Evolutionary conservation across 2,797 vertebrate genomes (phyloP).

Genomic region (Lerista edwardsae): DNA sequence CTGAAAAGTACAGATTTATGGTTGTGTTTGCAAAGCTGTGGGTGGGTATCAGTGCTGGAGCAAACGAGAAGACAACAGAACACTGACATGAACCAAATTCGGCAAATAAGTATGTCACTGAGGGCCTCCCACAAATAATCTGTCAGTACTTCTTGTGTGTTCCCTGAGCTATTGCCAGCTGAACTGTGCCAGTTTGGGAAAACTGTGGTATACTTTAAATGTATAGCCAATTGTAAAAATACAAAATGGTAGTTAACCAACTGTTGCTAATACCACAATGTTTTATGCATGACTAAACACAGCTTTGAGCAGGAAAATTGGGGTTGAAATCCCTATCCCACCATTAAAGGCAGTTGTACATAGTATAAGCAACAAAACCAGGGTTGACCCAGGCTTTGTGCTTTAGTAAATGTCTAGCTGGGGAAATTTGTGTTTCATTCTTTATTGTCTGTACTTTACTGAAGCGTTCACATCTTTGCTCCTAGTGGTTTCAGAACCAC

Average conservation of each 20-base stretch:
- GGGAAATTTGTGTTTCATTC: no score
- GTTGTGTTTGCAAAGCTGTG: background rate
- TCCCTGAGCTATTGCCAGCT: background rate
- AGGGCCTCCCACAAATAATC: slow-evolving; percentile 6
- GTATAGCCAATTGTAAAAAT: background rate
- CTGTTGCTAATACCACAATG: no score
- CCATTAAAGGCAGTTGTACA: background rate
- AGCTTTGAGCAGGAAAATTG: background rate
- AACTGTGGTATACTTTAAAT: background rate
- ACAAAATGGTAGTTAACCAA: background rate
- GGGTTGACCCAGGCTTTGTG: no score
- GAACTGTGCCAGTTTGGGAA: slow-evolving; percentile 4
- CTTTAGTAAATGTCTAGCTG: no score
- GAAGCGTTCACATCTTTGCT: no score
- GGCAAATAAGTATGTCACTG: background rate
- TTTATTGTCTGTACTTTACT: no score
- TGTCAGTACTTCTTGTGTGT: background rate
- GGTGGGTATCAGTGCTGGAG: background rate
- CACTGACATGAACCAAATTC: background rate
- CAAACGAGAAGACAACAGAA: background rate
- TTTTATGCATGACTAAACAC: no score
- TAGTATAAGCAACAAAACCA: background rate
- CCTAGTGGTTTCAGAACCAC: no score
- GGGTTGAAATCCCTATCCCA: background rate
- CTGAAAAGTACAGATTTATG: background rate